phyloP scores from a whole-genome alignment of 2,888 invertebrate genomes.

The Caradrina clavipalpis region DNA sequence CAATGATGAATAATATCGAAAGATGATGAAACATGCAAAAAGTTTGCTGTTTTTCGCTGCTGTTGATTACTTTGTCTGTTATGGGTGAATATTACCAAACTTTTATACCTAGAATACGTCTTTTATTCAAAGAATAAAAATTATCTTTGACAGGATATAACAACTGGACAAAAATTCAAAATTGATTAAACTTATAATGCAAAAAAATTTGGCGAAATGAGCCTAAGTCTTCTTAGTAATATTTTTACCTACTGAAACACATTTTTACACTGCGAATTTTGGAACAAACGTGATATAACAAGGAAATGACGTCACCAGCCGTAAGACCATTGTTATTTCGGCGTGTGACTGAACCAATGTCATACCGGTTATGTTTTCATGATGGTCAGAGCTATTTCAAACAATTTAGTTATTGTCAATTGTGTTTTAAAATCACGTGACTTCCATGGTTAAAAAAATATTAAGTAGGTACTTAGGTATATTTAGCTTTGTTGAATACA shows the following conservation, averaged over 20 bases:
- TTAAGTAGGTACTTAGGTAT: neutral
- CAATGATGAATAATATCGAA: no score
- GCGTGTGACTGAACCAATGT: constrained; percentile 61
- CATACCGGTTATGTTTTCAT: constrained; percentile 41
- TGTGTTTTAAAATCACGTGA: constrained; percentile 22
- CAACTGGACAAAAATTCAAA: no score
- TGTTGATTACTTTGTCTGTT: no score
- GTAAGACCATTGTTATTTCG: constrained; percentile 56
- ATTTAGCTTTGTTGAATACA: neutral
- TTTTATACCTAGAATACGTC: no score
- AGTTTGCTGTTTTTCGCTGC: no score
- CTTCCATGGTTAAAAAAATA: constrained; percentile 2
- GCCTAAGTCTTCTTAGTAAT: neutral
- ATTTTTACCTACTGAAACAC: neutral
- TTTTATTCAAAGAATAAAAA: no score
- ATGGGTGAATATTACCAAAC: no score
- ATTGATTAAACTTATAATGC: no score
- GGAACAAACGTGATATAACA: constrained; percentile 36
- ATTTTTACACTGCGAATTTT: constrained; percentile 10
- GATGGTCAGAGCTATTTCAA: constrained; percentile 28
- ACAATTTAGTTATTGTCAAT: constrained; percentile 30
- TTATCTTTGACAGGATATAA: no score
- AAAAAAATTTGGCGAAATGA: no score
- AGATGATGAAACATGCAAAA: no score
- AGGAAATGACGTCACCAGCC: constrained; percentile 55